Evolutionary conservation across 2,113 vertebrate genomes (phyloP), one percentile per base, ranked within the genome.

Genomic region (Recurvirostra avosetta): DNA sequence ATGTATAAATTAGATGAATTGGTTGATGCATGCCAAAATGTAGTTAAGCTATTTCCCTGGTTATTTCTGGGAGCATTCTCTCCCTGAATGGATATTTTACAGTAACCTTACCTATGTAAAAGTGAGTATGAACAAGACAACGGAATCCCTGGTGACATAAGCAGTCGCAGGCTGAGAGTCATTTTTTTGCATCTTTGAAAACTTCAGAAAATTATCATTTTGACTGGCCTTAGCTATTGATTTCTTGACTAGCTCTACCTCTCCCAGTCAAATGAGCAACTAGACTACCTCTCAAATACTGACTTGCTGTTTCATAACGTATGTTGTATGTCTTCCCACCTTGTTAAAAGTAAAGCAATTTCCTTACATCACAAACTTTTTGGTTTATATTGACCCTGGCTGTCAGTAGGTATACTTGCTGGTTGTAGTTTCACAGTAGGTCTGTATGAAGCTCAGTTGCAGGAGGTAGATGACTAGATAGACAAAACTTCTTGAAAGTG

Each of bases 201-300:
- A 72, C 73, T n/a, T 95, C 30, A 23, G 43, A 25, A 77, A 45
- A 72, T 53, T 80, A 32, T 43, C 3, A 49, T 87, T 92, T 97
- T 94, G 76, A 75, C 70, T 97, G 84, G 80, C 76, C 13, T 68
- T 92, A 61, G 61, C 36, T 94, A 23, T 67, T 85, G 76, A 29
- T 84, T 89, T 72, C 22, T 96, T 56, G 47, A 78, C 43, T 66
- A 81, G 36, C 38, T 92, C 95, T 96, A 96, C 94, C 95, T 97
- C 95, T 77, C 52, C 47, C 88, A 93, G 88, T 96, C 83, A 92
- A 96, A 84, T 52, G 30, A 91, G 49, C 72, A 95, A 93, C 88
- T 15, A 68, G 40, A 62, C 96, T 97, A 96, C 96, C 94, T 96
- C 96, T 91, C 68, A 93, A 30, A 56, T 45, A 32, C 52, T 90